Evolutionary conservation across 2,113 vertebrate genomes (phyloP), one percentile per base, ranked within the genome.

Genomic region (Oryzias melastigma): DNA sequence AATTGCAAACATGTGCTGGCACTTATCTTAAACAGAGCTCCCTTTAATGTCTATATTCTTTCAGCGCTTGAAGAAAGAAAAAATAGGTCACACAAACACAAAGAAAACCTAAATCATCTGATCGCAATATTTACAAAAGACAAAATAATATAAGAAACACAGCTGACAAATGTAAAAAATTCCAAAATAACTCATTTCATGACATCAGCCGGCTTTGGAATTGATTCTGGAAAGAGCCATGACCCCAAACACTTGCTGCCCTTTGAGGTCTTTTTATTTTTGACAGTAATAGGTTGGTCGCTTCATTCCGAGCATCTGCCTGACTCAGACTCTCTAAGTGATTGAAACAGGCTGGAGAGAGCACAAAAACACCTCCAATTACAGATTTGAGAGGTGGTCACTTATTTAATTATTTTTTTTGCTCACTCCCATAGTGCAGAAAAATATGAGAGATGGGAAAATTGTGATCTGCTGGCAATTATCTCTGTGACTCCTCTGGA

Each of bases 1-100:
- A 87, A 90, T 87, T 45, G 56, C 62, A 88, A 75, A 82, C 87
- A 89, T 57, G 79, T 89, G 80, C 77, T 59, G 58, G 80, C 80
- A 62, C 84, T 83, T 77, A 65, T 84, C 64, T 80, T 65, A 20
- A 78, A 44, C 52, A 68, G 67, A 72, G 69, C 66, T 68, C 51
- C 40, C 47, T 46, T 49, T 5, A 19, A 66, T 54, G 24, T 57
- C 41, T 61, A 75, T 53, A 75, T 61, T 78, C 71, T 35, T 85
- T 66, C 76, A 86, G 64, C 74, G 64, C 54, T 44, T 7, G 42
- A 51, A 73, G 74, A 35, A 35, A 35, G 7, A 35, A 35, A 10
- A 10, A 35, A 35, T 12, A 12, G 85, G 63, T 78, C 69, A 78
- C 65, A 74, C 62, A 73, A 83, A 75, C 85, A 65, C 59, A 68